These are phyloP conservation scores for Orussus abietinus DNA, from an alignment of 1,140 invertebrate genomes.

Conservation along the genomic window DNA sequence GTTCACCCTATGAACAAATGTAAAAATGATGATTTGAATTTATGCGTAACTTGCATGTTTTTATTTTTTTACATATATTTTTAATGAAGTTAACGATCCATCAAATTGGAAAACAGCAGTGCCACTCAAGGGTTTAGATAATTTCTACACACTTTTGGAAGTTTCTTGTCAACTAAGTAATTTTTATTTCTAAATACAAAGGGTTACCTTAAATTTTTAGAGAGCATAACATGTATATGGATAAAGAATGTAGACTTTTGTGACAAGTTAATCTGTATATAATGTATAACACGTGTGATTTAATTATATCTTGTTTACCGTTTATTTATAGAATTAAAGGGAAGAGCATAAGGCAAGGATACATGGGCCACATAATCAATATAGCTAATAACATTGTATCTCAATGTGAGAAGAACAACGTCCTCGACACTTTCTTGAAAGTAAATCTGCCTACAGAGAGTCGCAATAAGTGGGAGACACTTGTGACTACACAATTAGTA, in stretches of 20 bases:
- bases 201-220: too few species aligned
- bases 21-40: too few species aligned
- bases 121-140: neutral
- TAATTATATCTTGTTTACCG: conserved; percentile 5
- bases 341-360: conserved; percentile 60
- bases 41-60: too few species aligned
- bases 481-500: conserved; percentile 56
- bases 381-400: conserved; percentile 65
- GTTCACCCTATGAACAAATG: conserved; percentile 27
- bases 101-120: neutral
- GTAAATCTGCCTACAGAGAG: conserved; percentile 57
- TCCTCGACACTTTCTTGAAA: conserved; percentile 52
- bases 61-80: conserved; percentile 6
- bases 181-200: too few species aligned
- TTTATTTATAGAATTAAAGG: conserved; percentile 40
- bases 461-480: conserved; percentile 58
- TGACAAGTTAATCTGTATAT: too few species aligned
- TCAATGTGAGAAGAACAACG: conserved; percentile 44
- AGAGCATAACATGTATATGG: too few species aligned
- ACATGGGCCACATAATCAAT: conserved; percentile 75
- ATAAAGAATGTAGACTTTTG: too few species aligned
- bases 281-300: conserved; percentile 7
- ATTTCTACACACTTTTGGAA: too few species aligned
- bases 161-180: too few species aligned
- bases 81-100: conserved; percentile 2